Evolutionary conservation across 2,797 vertebrate species (phyloP).

Genomic region (Luscinia luscinia): DNA sequence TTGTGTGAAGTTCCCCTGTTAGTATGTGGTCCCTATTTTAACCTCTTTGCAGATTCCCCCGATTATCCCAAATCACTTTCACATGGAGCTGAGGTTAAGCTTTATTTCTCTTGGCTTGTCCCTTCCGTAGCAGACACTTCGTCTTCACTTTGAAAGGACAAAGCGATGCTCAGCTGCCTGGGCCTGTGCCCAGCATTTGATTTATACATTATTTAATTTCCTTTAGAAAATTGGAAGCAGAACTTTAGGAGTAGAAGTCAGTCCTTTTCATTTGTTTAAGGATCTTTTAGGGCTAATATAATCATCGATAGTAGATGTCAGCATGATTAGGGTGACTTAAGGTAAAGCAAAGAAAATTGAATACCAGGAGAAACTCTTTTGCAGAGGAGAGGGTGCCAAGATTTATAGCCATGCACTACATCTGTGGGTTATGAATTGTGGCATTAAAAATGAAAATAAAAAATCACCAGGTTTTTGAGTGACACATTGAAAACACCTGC

Average conservation of each 20-base stretch:
- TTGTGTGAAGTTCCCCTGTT: slow-evolving; percentile 63
- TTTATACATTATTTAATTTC: slow-evolving; percentile 95
- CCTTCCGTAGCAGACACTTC: slow-evolving; percentile 86
- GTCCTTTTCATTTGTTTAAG: slow-evolving; percentile 84
- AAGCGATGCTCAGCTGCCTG: slow-evolving; percentile 87
- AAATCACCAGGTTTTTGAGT: not conserved
- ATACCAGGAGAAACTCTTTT: slow-evolving; percentile 16
- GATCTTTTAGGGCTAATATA: slow-evolving; percentile 80
- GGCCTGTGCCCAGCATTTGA: slow-evolving; percentile 82
- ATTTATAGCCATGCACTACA: not conserved
- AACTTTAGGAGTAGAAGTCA: slow-evolving; percentile 79
- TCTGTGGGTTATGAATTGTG: not conserved
- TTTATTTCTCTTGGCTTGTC: slow-evolving; percentile 90
- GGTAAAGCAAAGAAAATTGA: slow-evolving; percentile 73
- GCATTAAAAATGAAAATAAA: slow-evolving; percentile 20
- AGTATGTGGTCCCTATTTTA: slow-evolving; percentile 78
- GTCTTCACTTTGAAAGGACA: slow-evolving; percentile 87
- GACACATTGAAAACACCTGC: slow-evolving; percentile 22
- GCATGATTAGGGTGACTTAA: slow-evolving; percentile 77
- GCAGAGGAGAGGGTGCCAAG: slow-evolving; percentile 4
- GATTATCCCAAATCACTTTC: slow-evolving; percentile 90
- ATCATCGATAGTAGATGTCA: slow-evolving; percentile 78
- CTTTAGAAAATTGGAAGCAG: slow-evolving; percentile 88
- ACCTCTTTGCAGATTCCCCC: slow-evolving; percentile 77
- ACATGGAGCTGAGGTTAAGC: slow-evolving; percentile 88